Base-by-base conservation (phyloP, 2,888 invertebrate genomes). In the Yponomeuta plumbellus region DNA sequence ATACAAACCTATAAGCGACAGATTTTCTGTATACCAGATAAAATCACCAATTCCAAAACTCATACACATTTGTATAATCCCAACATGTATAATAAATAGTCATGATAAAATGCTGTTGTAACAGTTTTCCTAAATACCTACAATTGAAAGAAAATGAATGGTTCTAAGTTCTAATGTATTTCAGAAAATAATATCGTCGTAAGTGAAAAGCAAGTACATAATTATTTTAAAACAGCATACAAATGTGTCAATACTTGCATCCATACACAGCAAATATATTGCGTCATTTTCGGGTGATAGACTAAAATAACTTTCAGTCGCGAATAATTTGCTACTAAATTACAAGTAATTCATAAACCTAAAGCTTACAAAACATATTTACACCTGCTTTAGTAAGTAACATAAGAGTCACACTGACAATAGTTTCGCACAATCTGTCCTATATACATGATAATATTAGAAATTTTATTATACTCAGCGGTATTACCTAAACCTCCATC, bases 331-430 rank as follows among this genome's bases (percentile, higher is more conserved):
- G 75, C 78, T 82, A 80, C 77, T 73, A 84, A 87, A 84, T 79
- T 78, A 81, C 71, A 74, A 74, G 78, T 80, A 81, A 80, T 34
- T 34, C 34, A 34, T 75, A 71, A 78, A 80, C 85, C 75, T 71
- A 76, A 83, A 86, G 85, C 86, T 87, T 86, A 88, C 79, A 80
- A 71, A 86, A 86, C 85, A 79, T 90, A 88, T 89, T 86, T 90
- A 90, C 89, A 90, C 76, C 77, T 73, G 82, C 77, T 81, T 80
- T 78, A 69, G 67, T 77, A 72, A 84, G n/a, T n/a, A n/a, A 80
- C 75, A 70, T 79, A 85, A 79, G 76, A 85, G 79, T 83, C 80
- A 81, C 81, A 73, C 77, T 76, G 76, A 75, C 34, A 34, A 8
- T 34, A 34, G 5, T 34, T 79, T 84, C 87, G 84, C 85, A 84